Evolutionary conservation across 2,797 vertebrate species (phyloP).

Genomic region (Smutsia temminckii): DNA sequence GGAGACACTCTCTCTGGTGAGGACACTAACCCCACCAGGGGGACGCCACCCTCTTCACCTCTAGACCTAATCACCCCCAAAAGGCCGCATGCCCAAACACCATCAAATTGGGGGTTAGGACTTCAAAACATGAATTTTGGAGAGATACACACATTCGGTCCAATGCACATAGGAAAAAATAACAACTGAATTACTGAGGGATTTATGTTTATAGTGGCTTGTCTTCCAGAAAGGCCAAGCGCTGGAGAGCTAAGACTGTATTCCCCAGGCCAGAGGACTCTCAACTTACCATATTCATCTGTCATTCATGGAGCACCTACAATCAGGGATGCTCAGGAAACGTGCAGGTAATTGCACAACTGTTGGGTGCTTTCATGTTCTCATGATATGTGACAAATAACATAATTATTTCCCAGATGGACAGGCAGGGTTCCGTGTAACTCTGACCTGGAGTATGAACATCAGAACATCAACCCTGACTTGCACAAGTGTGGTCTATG

Average conservation of each 20-base stretch:
- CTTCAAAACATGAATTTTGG: too few relatives aligned
- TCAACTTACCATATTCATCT: constrained; percentile 6
- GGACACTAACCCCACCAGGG: neutral
- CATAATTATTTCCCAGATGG: neutral
- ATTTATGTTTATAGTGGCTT: neutral
- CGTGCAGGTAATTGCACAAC: neutral
- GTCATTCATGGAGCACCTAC: neutral
- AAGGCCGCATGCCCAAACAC: neutral
- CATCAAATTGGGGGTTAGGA: neutral
- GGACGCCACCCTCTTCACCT: too few relatives aligned
- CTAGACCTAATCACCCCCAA: neutral
- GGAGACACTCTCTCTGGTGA: neutral
- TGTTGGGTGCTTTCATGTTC: neutral
- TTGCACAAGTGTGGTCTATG: neutral
- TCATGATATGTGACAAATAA: neutral
- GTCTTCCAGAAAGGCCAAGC: neutral
- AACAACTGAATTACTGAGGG: neutral
- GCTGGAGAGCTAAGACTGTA: neutral
- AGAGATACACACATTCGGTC: neutral
- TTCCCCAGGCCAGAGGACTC: neutral
- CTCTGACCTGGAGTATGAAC: neutral
- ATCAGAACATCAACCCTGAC: neutral
- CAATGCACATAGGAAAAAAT: neutral
- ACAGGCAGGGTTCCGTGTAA: neutral
- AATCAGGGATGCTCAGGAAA: constrained; percentile 9